Base-by-base conservation (phyloP, 2,113 vertebrate genomes). In the Halcyon malimbica region DNA sequence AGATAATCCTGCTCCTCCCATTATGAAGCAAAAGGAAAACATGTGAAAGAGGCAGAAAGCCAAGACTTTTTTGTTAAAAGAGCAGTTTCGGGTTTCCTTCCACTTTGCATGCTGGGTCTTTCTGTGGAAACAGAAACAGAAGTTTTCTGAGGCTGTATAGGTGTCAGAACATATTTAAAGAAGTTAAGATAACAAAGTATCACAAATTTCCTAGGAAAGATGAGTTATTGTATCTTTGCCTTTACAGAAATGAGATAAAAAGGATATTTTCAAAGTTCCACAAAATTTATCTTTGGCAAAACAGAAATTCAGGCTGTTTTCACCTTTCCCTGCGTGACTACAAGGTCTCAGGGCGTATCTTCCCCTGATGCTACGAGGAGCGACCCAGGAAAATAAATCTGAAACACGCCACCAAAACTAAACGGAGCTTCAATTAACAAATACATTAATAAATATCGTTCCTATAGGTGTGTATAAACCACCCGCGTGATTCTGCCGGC, bases 101-200 rank as follows among this genome's bases (percentile, higher is more conserved):
- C 89, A 46, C 94, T 93, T 82, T 24, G 57, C 88, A 91, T 68
- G 95, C 60, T 86, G 96, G 31, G 92, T 94, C 89, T 92, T 87
- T 96, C 98, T 98, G 96, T 53, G 62, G 86, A 94, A 94, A 93
- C 5, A 97, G 91, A 95, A 78, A 92, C 35, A 91, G 68, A 77
- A 88, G 90, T 91, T 96, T 37, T 95, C 92, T 97, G 94, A 97
- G 83, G 71, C 74, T 75, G 23, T 25, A 54, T 0, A 63, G 50
- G 62, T 64, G 35, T 64, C 67, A 60, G 82, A 56, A 86, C 6
- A 56, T 4, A 81, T n/a, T 37, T 37, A 10, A 54, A 85, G 51
- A 35, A 65, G 16, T 64, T 25, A 7, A 51, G 24, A 9, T 37
- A 21, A 60, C 5, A 10, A 56, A 48, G 31, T 13, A 35, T 3